Percentiles rank a stretch among this genome's conserved stretches.
These are phyloP conservation scores for Coelopa pilipes DNA, from an alignment of 2,888 invertebrate genomes.

Conservation along the genomic window DNA sequence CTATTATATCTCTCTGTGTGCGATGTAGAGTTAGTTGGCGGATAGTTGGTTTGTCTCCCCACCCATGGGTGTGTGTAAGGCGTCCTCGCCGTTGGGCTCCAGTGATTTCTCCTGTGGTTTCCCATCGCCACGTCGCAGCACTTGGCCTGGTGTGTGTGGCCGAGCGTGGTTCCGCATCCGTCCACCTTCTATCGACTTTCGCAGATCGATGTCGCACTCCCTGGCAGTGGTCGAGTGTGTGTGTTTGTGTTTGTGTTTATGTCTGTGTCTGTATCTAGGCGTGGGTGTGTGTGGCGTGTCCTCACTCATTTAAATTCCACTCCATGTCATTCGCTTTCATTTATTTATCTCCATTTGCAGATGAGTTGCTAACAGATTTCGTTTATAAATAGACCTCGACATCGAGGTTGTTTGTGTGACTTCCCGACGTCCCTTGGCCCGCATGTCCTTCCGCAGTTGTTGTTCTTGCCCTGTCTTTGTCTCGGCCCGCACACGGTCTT, in stretches of 20 bases:
- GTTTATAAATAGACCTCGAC: constrained; percentile 10
- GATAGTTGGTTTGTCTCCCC: background rate
- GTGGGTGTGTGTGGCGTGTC: background rate
- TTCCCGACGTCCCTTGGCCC: background rate
- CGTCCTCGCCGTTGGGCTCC: background rate
- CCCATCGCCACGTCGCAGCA: background rate
- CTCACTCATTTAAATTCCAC: constrained; percentile 3
- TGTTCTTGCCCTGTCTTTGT: background rate
- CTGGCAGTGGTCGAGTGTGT: too few relatives aligned
- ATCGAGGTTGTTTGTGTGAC: background rate
- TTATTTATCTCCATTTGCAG: background rate
- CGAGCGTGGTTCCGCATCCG: too few relatives aligned
- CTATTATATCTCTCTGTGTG: background rate
- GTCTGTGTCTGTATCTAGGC: background rate
- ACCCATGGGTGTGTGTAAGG: background rate
- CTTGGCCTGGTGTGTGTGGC: background rate
- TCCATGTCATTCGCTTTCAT: background rate
- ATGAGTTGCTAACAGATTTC: constrained; percentile 19
- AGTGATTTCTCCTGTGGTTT: constrained; percentile 27
- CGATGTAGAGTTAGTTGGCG: background rate
- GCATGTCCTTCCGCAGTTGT: background rate
- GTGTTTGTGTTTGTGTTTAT: too few relatives aligned
- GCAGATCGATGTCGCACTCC: background rate
- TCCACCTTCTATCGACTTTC: too few relatives aligned
- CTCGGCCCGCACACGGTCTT: background rate